Evolutionary conservation across 2,888 invertebrate genomes (phyloP), one percentile per base, ranked within the genome.

Genomic region (Malthinus flaveolus): DNA sequence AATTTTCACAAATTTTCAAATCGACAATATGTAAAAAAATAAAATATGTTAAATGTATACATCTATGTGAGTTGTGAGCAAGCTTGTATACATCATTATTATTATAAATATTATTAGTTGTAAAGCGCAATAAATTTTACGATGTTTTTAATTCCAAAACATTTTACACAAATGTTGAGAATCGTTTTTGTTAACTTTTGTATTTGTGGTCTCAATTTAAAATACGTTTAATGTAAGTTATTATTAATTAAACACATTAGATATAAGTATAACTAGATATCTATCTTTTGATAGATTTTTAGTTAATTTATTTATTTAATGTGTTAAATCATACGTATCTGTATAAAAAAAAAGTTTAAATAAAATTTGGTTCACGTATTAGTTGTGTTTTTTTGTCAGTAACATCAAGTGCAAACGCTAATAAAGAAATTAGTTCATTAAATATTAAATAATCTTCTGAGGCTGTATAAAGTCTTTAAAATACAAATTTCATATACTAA

Each of bases 271-370:
- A 53, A 67, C 64, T 65, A 64, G 63, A 63, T 71, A 71, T 75
- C 76, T 76, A 75, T 74, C 76, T 75, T 36, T 71, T 75, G 68
- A 72, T 73, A 73, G 70, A 71, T 67, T 59, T 60, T 63, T 51
- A 62, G 63, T 65, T 64, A 66, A 72, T 73, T 68, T 71, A 72
- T 73, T 75, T 71, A 65, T 74, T 72, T 68, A 68, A 71, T 74
- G 75, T 76, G 75, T 76, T 76, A 73, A 42, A 72, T 73, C 71
- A 73, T 75, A 73, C 73, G 70, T 75, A 76, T 75, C 71, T 77
- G 76, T 77, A 77, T 74, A 74, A 49, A 42, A 53, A n/a, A 57
- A 51, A 58, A 59, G 59, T 59, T 59, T 59, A 50, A 59, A 59
- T 59, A 59, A 59, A 59, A 59, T 49, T 56, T 60, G 60, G 60